These are phyloP conservation scores for Pygocentrus nattereri DNA, from an alignment of 2,797 vertebrate species.

Conservation along the genomic window DNA sequence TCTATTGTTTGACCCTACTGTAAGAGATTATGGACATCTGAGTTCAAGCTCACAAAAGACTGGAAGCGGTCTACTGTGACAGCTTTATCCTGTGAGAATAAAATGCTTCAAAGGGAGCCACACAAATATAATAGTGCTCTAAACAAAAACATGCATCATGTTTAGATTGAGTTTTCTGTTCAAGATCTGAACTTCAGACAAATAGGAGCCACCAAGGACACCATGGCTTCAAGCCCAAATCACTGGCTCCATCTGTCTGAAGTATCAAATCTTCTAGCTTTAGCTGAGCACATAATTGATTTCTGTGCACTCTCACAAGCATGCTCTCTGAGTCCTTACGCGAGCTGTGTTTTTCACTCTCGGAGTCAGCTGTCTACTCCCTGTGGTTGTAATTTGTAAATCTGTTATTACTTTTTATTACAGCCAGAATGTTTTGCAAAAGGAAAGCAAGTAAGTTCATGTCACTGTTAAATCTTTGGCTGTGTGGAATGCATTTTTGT, in stretches of 20 bases:
- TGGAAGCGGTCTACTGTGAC: slow-evolving; percentile 64
- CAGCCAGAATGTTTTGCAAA: slow-evolving; percentile 25
- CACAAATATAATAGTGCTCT: slow-evolving; percentile 65
- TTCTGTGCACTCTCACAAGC: slow-evolving; percentile 74
- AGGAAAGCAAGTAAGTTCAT: not conserved
- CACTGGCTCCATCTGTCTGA: slow-evolving; percentile 81
- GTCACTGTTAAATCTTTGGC: slow-evolving; percentile 29
- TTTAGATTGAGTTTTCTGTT: slow-evolving; percentile 77
- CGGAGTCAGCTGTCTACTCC: slow-evolving; percentile 50
- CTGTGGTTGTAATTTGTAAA: slow-evolving; percentile 52
- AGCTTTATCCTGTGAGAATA: slow-evolving; percentile 72
- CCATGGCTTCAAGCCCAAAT: slow-evolving; percentile 76
- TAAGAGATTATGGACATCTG: slow-evolving; percentile 57
- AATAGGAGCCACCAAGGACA: slow-evolving; percentile 79
- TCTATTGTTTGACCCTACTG: not conserved
- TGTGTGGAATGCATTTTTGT: slow-evolving; percentile 12
- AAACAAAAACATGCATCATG: slow-evolving; percentile 74
- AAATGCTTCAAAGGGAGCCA: slow-evolving; percentile 71
- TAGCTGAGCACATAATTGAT: slow-evolving; percentile 77
- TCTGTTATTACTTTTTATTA: slow-evolving; percentile 48
- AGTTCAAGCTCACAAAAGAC: slow-evolving; percentile 69
- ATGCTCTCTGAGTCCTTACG: slow-evolving; percentile 62
- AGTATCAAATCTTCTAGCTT: slow-evolving; percentile 75
- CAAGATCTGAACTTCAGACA: slow-evolving; percentile 82
- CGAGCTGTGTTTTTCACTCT: slow-evolving; percentile 61